These are phyloP conservation scores for Anagyrus pseudococci DNA, from an alignment of 2,888 invertebrate species.

Conservation along the genomic window DNA sequence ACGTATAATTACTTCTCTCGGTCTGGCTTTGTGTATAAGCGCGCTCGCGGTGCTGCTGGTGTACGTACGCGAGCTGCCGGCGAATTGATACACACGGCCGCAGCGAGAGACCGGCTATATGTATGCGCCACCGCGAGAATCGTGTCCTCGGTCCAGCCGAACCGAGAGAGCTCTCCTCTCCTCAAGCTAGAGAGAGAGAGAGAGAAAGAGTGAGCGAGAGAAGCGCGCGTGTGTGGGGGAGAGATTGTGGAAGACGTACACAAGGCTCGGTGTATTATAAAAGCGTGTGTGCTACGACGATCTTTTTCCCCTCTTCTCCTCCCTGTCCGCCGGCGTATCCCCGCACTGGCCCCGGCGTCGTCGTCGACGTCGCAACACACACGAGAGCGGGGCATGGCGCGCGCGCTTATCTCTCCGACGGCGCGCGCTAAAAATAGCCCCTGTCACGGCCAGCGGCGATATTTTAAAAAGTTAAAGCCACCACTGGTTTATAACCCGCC, in stretches of 20 bases:
- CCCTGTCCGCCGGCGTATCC: not conserved
- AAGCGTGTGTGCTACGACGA: not conserved
- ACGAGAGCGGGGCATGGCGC: too few species aligned
- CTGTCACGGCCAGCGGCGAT: conserved; percentile 61
- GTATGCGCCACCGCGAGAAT: conserved; percentile 10
- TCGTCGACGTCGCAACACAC: not conserved
- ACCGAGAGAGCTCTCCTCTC: not conserved
- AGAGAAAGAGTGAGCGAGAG: not conserved
- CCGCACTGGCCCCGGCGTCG: conserved; percentile 4
- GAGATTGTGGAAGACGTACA: conserved; percentile 2
- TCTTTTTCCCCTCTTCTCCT: not conserved
- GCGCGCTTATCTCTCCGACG: conserved; percentile 55
- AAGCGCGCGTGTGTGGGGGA: conserved; percentile 18
- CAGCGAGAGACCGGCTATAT: not conserved
- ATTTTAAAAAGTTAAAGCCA: conserved; percentile 59
- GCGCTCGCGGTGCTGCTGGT: not conserved
- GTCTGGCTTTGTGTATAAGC: conserved; percentile 33
- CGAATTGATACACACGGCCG: conserved; percentile 10
- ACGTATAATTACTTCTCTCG: conserved; percentile 55
- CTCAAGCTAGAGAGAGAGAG: not conserved
- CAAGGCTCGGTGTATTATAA: not conserved
- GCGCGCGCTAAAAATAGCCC: conserved; percentile 57
- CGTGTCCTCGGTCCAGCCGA: conserved; percentile 28
- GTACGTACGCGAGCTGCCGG: not conserved
- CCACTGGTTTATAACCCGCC: conserved; percentile 7